phyloP scores from a whole-genome alignment of 1,140 invertebrate species.

The Hypothenemus hampei region DNA sequence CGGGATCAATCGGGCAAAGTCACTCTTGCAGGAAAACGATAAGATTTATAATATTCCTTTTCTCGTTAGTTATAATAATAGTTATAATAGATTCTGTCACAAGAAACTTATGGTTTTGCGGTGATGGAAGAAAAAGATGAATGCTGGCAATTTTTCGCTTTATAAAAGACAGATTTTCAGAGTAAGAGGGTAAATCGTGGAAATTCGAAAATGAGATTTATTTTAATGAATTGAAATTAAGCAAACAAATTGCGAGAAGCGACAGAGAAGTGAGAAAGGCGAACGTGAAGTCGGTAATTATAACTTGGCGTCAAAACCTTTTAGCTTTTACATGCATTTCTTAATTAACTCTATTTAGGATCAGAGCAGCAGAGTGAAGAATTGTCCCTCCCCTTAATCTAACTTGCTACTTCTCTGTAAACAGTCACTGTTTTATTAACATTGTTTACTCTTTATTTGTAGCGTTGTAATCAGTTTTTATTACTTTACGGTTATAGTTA shows the following conservation, averaged over 20 bases:
- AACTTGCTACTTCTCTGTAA: constrained; percentile 20
- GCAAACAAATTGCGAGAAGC: constrained; percentile 24
- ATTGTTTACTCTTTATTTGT: too few relatives aligned
- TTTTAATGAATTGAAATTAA: constrained; percentile 23
- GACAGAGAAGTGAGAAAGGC: constrained; percentile 15
- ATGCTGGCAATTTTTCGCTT: too few relatives aligned
- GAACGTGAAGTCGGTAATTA: constrained; percentile 23
- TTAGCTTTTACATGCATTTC: constrained; percentile 26
- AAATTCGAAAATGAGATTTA: constrained; percentile 20
- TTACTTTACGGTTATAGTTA: too few relatives aligned
- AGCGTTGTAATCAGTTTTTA: too few relatives aligned
- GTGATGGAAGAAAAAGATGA: not conserved
- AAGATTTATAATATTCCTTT: constrained; percentile 42
- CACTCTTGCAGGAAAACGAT: constrained; percentile 46
- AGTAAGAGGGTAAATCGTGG: constrained; percentile 7
- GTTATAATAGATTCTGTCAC: constrained; percentile 4
- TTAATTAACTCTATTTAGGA: constrained; percentile 25
- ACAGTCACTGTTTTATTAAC: constrained; percentile 11
- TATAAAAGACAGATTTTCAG: constrained; percentile 1
- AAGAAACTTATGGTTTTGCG: not conserved
- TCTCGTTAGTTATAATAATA: too few relatives aligned
- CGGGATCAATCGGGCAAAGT: constrained; percentile 43
- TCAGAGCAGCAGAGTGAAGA: too few relatives aligned
- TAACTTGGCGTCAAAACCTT: constrained; percentile 24
- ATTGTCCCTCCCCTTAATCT: constrained; percentile 15